phyloP scores from a whole-genome alignment of 2,797 vertebrate species.

The Rhincodon typus region DNA sequence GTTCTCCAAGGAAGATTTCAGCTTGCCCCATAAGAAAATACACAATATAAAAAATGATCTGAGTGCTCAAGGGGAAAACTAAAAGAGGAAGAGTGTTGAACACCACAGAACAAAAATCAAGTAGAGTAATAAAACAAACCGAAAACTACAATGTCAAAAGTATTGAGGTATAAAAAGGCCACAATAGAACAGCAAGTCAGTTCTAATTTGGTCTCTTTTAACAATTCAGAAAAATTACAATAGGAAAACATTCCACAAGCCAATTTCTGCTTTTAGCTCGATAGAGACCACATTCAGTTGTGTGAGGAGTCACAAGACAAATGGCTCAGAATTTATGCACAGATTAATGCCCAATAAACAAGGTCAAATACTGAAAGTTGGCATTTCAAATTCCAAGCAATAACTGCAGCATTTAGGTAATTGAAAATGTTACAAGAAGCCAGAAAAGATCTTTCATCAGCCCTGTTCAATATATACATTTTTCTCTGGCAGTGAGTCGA shows the following conservation, averaged over 20 bases:
- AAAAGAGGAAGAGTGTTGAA: neutral
- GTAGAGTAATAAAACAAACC: neutral
- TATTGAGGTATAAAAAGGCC: neutral
- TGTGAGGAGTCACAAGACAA: conserved; percentile 6
- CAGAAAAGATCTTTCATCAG: neutral
- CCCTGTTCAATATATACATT: neutral
- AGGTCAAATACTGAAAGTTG: conserved; percentile 11
- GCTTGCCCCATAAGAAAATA: conserved; percentile 21
- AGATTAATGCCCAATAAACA: neutral
- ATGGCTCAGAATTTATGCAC: conserved; percentile 1
- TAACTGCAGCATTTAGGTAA: conserved; percentile 9
- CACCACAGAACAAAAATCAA: neutral
- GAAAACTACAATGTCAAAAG: neutral
- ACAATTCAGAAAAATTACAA: neutral
- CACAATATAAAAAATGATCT: neutral
- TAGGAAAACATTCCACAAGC: neutral
- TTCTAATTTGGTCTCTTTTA: neutral
- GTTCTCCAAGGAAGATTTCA: conserved; percentile 27
- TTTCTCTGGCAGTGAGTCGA: neutral
- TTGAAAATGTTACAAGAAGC: conserved; percentile 12
- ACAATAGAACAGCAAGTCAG: neutral
- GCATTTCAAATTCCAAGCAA: neutral
- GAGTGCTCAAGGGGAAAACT: conserved; percentile 3
- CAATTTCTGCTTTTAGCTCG: neutral
- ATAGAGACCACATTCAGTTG: neutral